These are phyloP conservation scores for Ichneumoninae sp. DNA, from an alignment of 2,888 invertebrate genomes.

Conservation along the genomic window DNA sequence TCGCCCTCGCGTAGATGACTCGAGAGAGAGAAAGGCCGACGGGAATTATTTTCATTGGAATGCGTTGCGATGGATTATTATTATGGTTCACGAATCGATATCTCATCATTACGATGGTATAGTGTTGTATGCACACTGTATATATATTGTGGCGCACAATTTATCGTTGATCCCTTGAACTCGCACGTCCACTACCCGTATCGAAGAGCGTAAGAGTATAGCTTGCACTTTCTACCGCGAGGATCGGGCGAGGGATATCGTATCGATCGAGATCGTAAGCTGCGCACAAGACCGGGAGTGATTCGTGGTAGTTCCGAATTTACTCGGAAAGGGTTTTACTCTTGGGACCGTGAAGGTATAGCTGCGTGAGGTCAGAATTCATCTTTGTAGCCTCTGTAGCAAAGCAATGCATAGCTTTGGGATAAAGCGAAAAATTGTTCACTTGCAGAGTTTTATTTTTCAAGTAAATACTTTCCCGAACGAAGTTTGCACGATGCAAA, in stretches of 20 bases:
- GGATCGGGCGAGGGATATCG: not conserved
- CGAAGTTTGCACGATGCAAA: no score
- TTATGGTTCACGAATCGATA: conserved; percentile 23
- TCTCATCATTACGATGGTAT: conserved; percentile 8
- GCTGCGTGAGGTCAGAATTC: no score
- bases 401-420: not conserved
- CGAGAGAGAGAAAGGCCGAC: conserved; percentile 1
- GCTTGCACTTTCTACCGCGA: conserved; percentile 21
- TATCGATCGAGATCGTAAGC: not conserved
- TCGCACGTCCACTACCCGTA: conserved; percentile 20
- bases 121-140: not conserved
- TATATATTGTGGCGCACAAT: conserved; percentile 6
- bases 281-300: conserved; percentile 13
- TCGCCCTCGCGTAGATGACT: conserved; percentile 55
- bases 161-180: conserved; percentile 28
- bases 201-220: conserved; percentile 8
- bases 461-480: no score
- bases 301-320: not conserved
- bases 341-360: no score
- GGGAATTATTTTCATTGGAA: conserved; percentile 28
- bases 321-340: not conserved
- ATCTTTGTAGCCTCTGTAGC: not conserved
- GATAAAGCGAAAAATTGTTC: no score
- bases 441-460: no score
- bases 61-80: conserved; percentile 58